phyloP scores from a whole-genome alignment of 2,797 vertebrate species.

The Falco columbarius region DNA sequence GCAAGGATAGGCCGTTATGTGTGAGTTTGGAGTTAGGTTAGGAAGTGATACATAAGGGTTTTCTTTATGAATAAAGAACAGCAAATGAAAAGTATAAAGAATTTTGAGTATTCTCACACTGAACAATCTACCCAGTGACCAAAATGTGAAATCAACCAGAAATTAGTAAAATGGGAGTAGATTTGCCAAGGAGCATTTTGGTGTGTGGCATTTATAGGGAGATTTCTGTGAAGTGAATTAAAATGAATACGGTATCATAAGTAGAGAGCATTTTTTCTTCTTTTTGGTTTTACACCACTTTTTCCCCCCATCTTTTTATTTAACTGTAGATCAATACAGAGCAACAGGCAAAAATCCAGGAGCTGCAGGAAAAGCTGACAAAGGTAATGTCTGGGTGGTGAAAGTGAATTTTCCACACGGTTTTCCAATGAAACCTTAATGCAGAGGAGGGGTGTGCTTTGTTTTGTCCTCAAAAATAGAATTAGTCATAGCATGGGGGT shows the following conservation, averaged over 20 bases:
- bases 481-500: conserved; percentile 62
- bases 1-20: neutral
- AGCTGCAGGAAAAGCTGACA: conserved; percentile 93
- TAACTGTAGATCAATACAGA: conserved; percentile 88
- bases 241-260: neutral
- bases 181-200: neutral
- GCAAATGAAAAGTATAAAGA: neutral
- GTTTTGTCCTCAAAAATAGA: conserved; percentile 58
- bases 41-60: neutral
- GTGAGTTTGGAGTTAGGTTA: neutral
- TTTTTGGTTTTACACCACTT: neutral
- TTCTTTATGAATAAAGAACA: neutral
- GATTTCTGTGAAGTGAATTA: neutral
- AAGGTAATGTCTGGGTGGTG: conserved; percentile 82
- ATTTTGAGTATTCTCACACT: neutral
- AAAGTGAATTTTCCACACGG: neutral
- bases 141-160: neutral
- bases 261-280: neutral
- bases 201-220: neutral
- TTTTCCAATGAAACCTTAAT: conserved; percentile 33
- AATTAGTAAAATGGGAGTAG: neutral
- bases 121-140: neutral
- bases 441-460: conserved; percentile 27
- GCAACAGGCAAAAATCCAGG: conserved; percentile 93
- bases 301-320: conserved; percentile 3